A percentile compares a stretch with the other conserved stretches of the same genome.
Evolutionary conservation across 2,888 invertebrate species (phyloP).

Genomic region (Amiota communis): DNA sequence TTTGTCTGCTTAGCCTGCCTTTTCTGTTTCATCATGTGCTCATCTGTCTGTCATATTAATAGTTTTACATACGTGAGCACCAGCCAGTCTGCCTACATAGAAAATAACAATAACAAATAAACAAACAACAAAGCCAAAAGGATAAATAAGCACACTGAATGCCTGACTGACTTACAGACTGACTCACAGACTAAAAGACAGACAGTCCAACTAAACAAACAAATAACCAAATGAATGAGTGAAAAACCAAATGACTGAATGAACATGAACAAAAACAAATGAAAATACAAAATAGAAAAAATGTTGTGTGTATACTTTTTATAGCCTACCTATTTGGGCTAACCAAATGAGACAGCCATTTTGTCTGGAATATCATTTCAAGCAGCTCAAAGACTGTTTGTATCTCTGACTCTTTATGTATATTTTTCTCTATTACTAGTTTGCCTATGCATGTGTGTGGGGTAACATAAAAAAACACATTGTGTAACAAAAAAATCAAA

Average conservation of each 20-base stretch:
- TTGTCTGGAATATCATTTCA: constrained; percentile 31
- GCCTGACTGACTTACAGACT: neutral
- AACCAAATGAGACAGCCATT: constrained; percentile 45
- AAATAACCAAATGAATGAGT: too few relatives aligned
- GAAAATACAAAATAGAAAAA: too few relatives aligned
- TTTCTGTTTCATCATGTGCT: neutral
- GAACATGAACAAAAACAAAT: neutral
- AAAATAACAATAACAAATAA: neutral
- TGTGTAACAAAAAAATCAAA: constrained; percentile 31
- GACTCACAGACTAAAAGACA: neutral
- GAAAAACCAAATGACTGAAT: neutral
- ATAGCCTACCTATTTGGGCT: constrained; percentile 37
- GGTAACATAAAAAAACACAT: constrained; percentile 37
- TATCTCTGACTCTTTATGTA: too few relatives aligned
- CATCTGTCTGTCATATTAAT: constrained; percentile 14
- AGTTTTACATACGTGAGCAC: constrained; percentile 17
- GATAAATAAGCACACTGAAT: neutral
- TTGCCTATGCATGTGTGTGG: constrained; percentile 6
- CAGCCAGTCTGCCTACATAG: neutral
- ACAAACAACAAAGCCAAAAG: neutral
- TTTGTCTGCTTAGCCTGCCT: neutral
- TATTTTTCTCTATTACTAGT: neutral
- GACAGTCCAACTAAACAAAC: too few relatives aligned
- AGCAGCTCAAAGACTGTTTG: neutral
- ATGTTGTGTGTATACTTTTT: constrained; percentile 15